A percentile compares a stretch with the other conserved stretches of the same genome.
Evolutionary conservation across 2,797 vertebrate species (phyloP).

Genomic region (Sus cebifrons): DNA sequence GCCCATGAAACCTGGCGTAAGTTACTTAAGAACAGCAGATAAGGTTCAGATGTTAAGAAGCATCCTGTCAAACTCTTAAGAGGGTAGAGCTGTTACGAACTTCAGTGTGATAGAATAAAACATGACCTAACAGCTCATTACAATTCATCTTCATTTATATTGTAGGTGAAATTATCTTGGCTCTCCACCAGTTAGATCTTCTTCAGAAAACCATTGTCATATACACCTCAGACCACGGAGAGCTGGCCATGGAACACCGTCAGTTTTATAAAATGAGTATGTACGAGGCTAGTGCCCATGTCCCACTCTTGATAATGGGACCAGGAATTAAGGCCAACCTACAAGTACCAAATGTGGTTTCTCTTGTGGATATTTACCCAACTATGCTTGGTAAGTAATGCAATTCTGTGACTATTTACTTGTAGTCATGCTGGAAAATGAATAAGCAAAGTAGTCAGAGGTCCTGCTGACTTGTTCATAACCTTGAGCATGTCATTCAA

Average conservation of each 20-base stretch:
- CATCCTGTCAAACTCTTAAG: neutral
- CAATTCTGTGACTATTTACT: slow-evolving; percentile 26
- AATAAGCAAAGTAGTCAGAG: slow-evolving; percentile 37
- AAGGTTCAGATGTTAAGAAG: neutral
- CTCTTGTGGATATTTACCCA: slow-evolving; percentile 98
- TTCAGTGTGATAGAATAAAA: neutral
- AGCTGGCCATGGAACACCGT: slow-evolving; percentile 98
- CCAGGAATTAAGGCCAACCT: slow-evolving; percentile 92
- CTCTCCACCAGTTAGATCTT: slow-evolving; percentile 92
- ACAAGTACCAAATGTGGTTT: slow-evolving; percentile 92
- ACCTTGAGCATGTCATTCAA: slow-evolving; percentile 32
- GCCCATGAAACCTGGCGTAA: neutral
- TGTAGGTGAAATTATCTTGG: slow-evolving; percentile 94
- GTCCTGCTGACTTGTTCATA: neutral
- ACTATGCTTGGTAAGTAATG: slow-evolving; percentile 95
- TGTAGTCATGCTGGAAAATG: slow-evolving; percentile 24
- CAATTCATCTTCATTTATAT: slow-evolving; percentile 50
- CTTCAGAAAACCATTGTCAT: slow-evolving; percentile 94
- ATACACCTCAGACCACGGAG: slow-evolving; percentile 97
- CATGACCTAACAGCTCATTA: slow-evolving; percentile 30
- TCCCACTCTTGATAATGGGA: slow-evolving; percentile 96
- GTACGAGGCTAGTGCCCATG: slow-evolving; percentile 98
- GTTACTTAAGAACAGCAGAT: neutral
- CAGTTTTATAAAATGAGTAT: slow-evolving; percentile 99
- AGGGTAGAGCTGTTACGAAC: neutral